These are phyloP conservation scores for Schizothorax lantsangensis DNA, from an alignment of 2,797 vertebrate species.

Conservation along the genomic window DNA sequence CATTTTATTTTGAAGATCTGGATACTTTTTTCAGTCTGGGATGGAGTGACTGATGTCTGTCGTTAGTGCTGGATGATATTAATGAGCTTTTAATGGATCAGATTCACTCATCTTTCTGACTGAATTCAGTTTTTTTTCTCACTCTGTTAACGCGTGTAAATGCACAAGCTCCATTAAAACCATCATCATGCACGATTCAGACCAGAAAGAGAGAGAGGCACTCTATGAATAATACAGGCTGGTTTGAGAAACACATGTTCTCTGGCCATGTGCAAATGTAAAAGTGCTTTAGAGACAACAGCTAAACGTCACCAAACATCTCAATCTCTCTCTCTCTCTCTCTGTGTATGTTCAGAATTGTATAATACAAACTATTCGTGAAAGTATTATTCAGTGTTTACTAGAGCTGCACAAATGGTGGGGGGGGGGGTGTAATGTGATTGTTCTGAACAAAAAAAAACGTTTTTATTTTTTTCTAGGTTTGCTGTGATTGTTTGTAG, in stretches of 20 bases:
- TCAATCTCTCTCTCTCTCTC: slow-evolving; percentile 59
- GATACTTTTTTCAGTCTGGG: background rate
- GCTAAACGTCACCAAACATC: slow-evolving; percentile 68
- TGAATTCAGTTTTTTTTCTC: background rate
- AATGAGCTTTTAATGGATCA: slow-evolving; percentile 34
- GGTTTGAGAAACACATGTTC: slow-evolving; percentile 73
- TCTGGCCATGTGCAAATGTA: slow-evolving; percentile 71
- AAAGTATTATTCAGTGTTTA: too few relatives aligned
- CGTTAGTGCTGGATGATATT: slow-evolving; percentile 39
- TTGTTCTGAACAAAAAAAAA: too few relatives aligned
- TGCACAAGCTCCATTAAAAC: slow-evolving; percentile 54
- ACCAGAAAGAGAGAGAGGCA: slow-evolving; percentile 28
- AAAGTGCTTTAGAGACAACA: slow-evolving; percentile 63
- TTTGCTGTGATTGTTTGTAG: too few relatives aligned
- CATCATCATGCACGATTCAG: slow-evolving; percentile 10
- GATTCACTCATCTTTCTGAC: background rate
- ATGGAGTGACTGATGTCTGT: slow-evolving; percentile 50
- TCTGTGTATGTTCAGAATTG: background rate
- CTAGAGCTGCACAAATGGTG: too few relatives aligned
- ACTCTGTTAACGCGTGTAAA: slow-evolving; percentile 25
- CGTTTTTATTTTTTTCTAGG: too few relatives aligned
- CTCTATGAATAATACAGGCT: slow-evolving; percentile 76
- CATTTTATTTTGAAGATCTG: background rate
- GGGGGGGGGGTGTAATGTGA: too few relatives aligned
- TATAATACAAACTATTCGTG: too few relatives aligned